Base-by-base conservation (phyloP, 2,888 invertebrate species). In the Serripes groenlandicus region DNA sequence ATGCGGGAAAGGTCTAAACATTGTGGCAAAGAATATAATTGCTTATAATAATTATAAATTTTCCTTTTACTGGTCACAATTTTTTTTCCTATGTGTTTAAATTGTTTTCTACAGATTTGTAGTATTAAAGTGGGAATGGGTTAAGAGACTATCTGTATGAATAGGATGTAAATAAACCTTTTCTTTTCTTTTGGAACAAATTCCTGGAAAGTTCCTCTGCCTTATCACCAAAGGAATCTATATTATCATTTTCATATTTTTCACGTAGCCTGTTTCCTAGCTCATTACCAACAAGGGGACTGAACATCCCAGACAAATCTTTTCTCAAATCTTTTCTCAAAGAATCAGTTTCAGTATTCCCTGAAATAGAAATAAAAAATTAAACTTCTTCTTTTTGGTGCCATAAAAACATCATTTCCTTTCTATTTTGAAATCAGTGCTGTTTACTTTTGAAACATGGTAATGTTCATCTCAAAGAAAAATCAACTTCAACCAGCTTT, bases 261-360 rank as follows among this genome's bases (percentile, higher is more conserved):
- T 34, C 75, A 21, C 72, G 81, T 54, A 92, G 75, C 72, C 89
- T 77, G 37, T 83, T 71, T 34, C 78, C 56, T 23, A 86, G 76
- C 73, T 91, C 91, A 71, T 75, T 79, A 23, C 91, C 92, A 66
- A 73, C 74, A 7, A 92, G 75, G 4, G 92, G 92, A 60, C 83
- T 83, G 68, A 90, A 90, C 79, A 90, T 71, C 26, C 71, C 34
- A 35, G n/a, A n/a, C n/a, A n/a, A n/a, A n/a, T n/a, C n/a, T n/a
- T n/a, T n/a, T n/a, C 37, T 56, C 5, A 23, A 23, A 26, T 23
- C 7, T 2, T 11, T 56, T 26, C 23, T 56, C n/a, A 28, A 23
- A 23, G 56, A 26, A 28, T 56, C 23, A 28, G 56, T 23, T 26
- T n/a, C 23, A 2, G 23, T 11, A n/a, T 3, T 21, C 56, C n/a